Evolutionary conservation across 2,797 vertebrate genomes (phyloP).

Genomic region (Anas bernieri): DNA sequence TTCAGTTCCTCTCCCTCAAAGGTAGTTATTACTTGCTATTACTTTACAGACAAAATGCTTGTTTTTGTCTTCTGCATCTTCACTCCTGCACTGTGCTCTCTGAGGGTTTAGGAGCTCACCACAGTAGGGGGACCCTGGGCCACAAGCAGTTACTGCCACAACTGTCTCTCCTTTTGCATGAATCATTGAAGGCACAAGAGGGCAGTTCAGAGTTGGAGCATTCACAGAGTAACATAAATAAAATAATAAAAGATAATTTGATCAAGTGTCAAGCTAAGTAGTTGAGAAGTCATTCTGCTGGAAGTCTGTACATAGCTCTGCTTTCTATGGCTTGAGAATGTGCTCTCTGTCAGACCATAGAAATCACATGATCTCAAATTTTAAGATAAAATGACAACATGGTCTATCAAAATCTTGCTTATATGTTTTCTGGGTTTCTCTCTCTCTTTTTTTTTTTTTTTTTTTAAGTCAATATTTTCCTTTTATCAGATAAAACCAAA

Average conservation of each 20-base stretch:
- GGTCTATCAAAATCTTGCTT: background rate
- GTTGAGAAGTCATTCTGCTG: background rate
- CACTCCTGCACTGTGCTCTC: background rate
- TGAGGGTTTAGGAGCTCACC: background rate
- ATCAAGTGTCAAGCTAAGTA: background rate
- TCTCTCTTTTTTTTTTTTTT: background rate
- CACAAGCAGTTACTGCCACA: background rate
- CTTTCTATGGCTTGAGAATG: background rate
- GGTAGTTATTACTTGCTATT: background rate
- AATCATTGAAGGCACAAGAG: background rate
- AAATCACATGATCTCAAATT: background rate
- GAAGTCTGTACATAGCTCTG: background rate
- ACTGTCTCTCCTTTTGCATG: background rate
- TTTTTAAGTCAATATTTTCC: background rate
- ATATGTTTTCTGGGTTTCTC: background rate
- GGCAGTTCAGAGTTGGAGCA: background rate
- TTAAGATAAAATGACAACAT: background rate
- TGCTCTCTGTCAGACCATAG: background rate
- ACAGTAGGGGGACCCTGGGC: background rate
- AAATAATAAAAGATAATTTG: background rate
- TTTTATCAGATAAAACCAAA: background rate
- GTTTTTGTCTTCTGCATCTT: background rate
- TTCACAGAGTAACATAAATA: background rate
- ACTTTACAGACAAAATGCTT: background rate
- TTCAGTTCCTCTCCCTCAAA: background rate